phyloP scores from a whole-genome alignment of 2,113 vertebrate genomes.

The Terrapene triunguis region DNA sequence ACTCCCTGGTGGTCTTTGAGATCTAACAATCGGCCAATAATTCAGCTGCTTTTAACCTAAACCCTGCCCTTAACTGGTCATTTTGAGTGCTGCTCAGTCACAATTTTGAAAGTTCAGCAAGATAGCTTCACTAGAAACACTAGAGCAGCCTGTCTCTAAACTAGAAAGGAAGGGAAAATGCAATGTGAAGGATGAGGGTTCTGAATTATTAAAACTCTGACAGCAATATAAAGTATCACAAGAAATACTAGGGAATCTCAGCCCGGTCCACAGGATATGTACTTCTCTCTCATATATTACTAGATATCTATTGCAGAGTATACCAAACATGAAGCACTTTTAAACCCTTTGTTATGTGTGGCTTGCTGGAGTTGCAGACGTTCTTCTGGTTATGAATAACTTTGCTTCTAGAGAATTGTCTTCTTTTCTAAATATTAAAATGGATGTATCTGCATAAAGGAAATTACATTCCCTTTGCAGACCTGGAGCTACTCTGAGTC shows the following conservation, averaged over 20 bases:
- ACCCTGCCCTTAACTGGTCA: background rate
- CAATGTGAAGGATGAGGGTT: background rate
- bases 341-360: background rate
- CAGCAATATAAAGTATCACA: background rate
- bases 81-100: background rate
- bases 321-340: background rate
- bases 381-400: background rate
- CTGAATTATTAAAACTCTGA: background rate
- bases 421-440: background rate
- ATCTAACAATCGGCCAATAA: background rate
- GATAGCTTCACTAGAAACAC: background rate
- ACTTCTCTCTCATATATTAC: background rate
- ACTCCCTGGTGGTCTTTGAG: slow-evolving; percentile 4
- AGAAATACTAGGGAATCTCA: background rate
- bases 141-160: background rate
- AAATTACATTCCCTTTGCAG: background rate
- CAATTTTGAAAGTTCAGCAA: background rate
- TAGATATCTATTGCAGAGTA: background rate
- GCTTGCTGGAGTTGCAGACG: background rate
- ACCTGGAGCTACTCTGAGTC: background rate
- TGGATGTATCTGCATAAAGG: background rate
- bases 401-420: background rate
- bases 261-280: background rate
- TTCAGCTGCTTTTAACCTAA: background rate
- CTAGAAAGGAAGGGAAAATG: background rate